Percentiles rank a stretch among this genome's conserved stretches.
These are phyloP conservation scores for Coranthus polyacanthus DNA, from an alignment of 2,797 vertebrate genomes.

Conservation along the genomic window DNA sequence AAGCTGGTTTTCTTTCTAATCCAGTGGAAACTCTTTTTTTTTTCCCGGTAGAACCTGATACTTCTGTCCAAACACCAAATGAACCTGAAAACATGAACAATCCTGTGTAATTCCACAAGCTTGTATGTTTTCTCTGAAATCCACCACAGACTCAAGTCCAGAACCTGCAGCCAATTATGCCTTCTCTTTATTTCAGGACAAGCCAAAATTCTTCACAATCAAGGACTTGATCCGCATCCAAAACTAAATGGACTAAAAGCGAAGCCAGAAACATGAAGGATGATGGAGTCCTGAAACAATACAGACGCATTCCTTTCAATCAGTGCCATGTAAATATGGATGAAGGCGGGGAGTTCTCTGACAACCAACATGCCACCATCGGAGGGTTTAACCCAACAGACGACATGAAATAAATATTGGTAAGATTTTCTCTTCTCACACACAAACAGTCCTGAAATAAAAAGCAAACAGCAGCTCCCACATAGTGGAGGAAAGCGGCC, in stretches of 20 bases:
- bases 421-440: slow-evolving; percentile 35
- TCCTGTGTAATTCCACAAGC: slow-evolving; percentile 26
- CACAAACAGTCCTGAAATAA: slow-evolving; percentile 43
- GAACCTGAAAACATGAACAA: slow-evolving; percentile 60
- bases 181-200: slow-evolving; percentile 3
- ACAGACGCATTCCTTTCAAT: slow-evolving; percentile 48
- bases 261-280: slow-evolving; percentile 58
- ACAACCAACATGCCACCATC: slow-evolving; percentile 16
- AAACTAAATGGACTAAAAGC: slow-evolving; percentile 56
- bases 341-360: slow-evolving; percentile 1
- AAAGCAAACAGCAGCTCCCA: slow-evolving; percentile 44
- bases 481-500: slow-evolving; percentile 19
- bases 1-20: slow-evolving; percentile 33
- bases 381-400: slow-evolving; percentile 1
- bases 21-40: slow-evolving; percentile 33
- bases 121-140: slow-evolving; percentile 39
- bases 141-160: slow-evolving; percentile 27
- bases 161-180: slow-evolving; percentile 71
- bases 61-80: slow-evolving; percentile 30
- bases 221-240: slow-evolving; percentile 56
- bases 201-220: slow-evolving; percentile 74
- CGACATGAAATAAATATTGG: slow-evolving; percentile 27
- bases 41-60: slow-evolving; percentile 14
- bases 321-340: slow-evolving; percentile 51
- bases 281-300: slow-evolving; percentile 54